Conservation (phyloP, 2,888 invertebrate species). For the Acronicta leporina region DNA sequence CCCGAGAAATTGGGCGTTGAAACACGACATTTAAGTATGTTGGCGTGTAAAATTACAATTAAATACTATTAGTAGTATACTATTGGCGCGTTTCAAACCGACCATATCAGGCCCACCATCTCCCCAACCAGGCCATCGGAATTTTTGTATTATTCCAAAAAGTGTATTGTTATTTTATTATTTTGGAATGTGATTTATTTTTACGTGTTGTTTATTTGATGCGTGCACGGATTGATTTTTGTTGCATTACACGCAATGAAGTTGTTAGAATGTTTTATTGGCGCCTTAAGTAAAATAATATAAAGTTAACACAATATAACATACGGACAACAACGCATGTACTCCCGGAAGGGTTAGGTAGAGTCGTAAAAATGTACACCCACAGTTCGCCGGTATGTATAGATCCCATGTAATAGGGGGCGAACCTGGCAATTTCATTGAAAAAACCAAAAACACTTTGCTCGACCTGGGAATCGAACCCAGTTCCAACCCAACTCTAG, state of each 20-base stretch:
- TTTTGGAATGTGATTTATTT: constrained; percentile 13
- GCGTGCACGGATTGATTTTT: constrained; percentile 32
- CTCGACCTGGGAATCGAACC: no score
- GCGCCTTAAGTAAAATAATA: constrained; percentile 13
- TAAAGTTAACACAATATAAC: no score
- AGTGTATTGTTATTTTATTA: constrained; percentile 7
- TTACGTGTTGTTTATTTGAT: constrained; percentile 31
- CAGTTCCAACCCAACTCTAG: no score
- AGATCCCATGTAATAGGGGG: no score
- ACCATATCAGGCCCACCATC: constrained; percentile 28
- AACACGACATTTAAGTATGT: constrained; percentile 21
- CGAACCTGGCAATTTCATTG: no score
- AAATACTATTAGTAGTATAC: constrained; percentile 22
- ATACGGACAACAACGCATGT: no score
- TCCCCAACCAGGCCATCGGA: constrained; percentile 30
- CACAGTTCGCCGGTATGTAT: no score
- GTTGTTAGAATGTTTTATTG: constrained; percentile 19
- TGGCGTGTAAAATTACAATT: constrained; percentile 45
- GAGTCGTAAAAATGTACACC: no score
- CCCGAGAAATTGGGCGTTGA: constrained; percentile 27
- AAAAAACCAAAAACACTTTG: no score
- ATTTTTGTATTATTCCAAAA: constrained; percentile 40
- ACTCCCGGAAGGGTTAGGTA: no score
- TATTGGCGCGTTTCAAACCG: constrained; percentile 16
- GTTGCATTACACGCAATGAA: constrained; percentile 41